Conservation (phyloP, 2,797 vertebrate genomes). For the Danio aesculapii region DNA sequence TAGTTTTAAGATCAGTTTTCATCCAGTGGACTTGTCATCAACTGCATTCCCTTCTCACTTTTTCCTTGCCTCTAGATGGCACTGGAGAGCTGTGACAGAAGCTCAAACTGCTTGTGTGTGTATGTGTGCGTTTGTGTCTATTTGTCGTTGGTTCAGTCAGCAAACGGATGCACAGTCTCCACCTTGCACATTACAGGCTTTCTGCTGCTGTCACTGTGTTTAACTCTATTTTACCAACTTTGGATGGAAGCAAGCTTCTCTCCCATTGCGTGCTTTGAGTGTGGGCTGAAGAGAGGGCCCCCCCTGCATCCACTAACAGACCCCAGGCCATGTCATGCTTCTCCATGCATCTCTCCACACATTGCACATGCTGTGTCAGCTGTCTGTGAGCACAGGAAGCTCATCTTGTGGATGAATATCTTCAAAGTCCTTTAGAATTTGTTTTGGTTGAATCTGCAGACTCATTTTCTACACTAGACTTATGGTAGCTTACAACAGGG, state of each 20-base stretch:
- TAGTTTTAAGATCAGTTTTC: background rate
- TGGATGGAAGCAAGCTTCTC: background rate
- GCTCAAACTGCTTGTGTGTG: background rate
- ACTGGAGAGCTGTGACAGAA: slow-evolving; percentile 43
- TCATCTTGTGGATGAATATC: background rate
- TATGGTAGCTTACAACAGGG: background rate
- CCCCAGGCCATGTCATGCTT: background rate
- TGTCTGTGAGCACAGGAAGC: background rate
- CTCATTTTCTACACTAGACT: background rate
- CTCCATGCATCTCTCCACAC: background rate
- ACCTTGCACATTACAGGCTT: background rate
- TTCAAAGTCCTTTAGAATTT: background rate
- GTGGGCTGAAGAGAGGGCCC: background rate
- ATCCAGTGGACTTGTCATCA: background rate
- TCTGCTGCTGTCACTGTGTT: slow-evolving; percentile 13
- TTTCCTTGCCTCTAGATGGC: slow-evolving; percentile 53
- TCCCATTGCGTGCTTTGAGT: background rate
- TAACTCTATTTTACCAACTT: slow-evolving; percentile 24
- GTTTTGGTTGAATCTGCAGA: background rate
- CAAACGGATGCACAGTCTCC: background rate
- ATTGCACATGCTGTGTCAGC: slow-evolving; percentile 1
- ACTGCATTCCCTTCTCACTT: background rate
- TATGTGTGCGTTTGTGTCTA: background rate
- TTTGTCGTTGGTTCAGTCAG: slow-evolving; percentile 33
- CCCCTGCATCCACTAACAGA: background rate